Percentiles rank a stretch among this genome's conserved stretches.
Evolutionary conservation across 2,888 invertebrate species (phyloP).

Genomic region (Hydraecia micacea): DNA sequence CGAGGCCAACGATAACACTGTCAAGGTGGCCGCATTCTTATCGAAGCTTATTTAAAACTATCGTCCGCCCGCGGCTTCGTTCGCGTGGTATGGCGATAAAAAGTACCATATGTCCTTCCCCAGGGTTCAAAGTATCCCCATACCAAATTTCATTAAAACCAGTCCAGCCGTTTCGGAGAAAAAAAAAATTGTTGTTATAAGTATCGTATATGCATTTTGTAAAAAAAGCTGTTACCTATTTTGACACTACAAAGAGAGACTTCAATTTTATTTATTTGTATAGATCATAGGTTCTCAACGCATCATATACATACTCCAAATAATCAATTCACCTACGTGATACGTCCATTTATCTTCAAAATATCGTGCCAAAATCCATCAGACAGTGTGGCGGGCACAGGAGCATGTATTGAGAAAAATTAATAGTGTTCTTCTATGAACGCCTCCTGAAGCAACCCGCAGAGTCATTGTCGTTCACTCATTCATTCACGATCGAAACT

Average conservation of each 20-base stretch:
- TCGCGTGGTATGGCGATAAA: too few species aligned
- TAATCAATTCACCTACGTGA: slow-evolving; percentile 6
- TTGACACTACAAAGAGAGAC: background rate
- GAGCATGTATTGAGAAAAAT: slow-evolving; percentile 54
- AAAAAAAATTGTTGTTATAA: too few species aligned
- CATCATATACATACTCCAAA: background rate
- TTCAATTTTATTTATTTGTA: background rate
- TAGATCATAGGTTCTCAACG: background rate
- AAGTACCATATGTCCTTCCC: too few species aligned
- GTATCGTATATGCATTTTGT: background rate
- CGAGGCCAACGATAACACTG: too few species aligned
- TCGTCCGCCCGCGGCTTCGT: too few species aligned
- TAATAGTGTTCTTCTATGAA: slow-evolving; percentile 63
- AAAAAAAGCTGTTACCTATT: background rate
- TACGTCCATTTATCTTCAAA: slow-evolving; percentile 22
- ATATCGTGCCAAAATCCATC: slow-evolving; percentile 11
- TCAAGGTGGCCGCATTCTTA: too few species aligned
- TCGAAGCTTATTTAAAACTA: too few species aligned
- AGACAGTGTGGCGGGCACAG: slow-evolving; percentile 57
- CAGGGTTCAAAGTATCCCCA: too few species aligned
- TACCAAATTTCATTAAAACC: too few species aligned
- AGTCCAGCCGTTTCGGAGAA: too few species aligned
- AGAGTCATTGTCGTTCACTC: slow-evolving; percentile 70
- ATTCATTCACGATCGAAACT: slow-evolving; percentile 62
- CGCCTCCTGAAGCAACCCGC: slow-evolving; percentile 57